Percentiles rank a stretch among this genome's conserved stretches.
Conservation (phyloP, 2,113 vertebrate species). For the Callionymus lyra region DNA sequence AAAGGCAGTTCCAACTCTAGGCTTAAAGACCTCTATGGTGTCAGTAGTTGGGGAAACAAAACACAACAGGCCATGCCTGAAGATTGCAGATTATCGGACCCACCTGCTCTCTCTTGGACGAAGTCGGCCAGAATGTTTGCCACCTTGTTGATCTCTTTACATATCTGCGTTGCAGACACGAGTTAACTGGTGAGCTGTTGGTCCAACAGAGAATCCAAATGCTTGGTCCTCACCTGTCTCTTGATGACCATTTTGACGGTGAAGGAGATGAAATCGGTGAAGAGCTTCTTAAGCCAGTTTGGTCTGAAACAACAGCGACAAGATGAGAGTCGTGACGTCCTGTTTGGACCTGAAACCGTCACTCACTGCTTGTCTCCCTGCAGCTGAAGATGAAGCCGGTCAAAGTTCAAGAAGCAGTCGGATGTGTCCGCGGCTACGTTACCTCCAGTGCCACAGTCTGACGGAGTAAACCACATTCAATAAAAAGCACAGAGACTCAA, state of each 20-base stretch:
- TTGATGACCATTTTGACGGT: conserved; percentile 79
- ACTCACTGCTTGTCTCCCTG: conserved; percentile 78
- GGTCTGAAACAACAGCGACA: conserved; percentile 56
- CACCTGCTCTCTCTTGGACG: conserved; percentile 74
- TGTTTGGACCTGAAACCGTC: background rate
- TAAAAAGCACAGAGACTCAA: too few relatives aligned
- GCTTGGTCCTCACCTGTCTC: conserved; percentile 68
- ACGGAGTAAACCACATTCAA: background rate
- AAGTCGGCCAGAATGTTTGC: conserved; percentile 73
- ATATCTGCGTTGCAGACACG: conserved; percentile 66
- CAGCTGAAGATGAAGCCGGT: conserved; percentile 71
- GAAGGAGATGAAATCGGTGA: conserved; percentile 80
- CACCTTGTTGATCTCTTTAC: conserved; percentile 78
- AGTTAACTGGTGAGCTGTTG: background rate
- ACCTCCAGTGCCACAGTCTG: conserved; percentile 69
- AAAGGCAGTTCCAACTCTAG: too few relatives aligned
- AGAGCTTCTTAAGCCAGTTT: conserved; percentile 77
- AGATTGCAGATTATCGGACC: too few relatives aligned
- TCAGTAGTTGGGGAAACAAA: too few relatives aligned
- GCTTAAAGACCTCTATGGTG: too few relatives aligned
- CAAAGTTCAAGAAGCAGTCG: conserved; percentile 72
- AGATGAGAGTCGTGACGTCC: background rate
- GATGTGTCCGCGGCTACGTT: conserved; percentile 68
- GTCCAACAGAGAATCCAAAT: background rate
- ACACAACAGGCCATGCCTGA: too few relatives aligned